Conservation (phyloP, 1,140 invertebrate genomes). For the Drosophila funebris region DNA sequence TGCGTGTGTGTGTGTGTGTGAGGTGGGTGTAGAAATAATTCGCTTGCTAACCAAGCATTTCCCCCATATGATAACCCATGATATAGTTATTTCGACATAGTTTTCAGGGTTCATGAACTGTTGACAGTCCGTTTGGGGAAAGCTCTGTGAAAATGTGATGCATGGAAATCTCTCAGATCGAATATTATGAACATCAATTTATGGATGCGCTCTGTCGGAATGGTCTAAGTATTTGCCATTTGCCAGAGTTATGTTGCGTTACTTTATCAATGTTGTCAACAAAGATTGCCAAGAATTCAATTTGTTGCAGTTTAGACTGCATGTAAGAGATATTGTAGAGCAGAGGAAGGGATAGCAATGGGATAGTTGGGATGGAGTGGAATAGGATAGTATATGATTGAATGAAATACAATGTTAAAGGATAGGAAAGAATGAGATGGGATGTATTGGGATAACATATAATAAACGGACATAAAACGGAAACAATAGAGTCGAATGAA, state of each 20-base stretch:
- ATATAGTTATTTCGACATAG: slow-evolving; percentile 23
- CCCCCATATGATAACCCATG: slow-evolving; percentile 25
- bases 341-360: too few species aligned
- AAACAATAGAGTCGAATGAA: too few species aligned
- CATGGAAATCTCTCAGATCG: background rate
- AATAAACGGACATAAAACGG: too few species aligned
- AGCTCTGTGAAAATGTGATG: background rate
- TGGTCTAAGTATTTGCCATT: background rate
- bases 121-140: slow-evolving; percentile 21
- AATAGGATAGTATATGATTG: background rate
- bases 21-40: slow-evolving; percentile 8
- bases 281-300: background rate
- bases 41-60: slow-evolving; percentile 22
- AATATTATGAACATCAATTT: slow-evolving; percentile 13
- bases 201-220: background rate
- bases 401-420: too few species aligned
- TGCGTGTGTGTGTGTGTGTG: background rate
- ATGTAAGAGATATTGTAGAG: background rate
- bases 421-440: too few species aligned
- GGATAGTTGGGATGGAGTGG: background rate
- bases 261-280: background rate
- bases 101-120: slow-evolving; percentile 15
- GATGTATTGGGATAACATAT: too few species aligned
- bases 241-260: slow-evolving; percentile 1
- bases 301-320: background rate